Evolutionary conservation across 2,888 invertebrate genomes (phyloP).

Genomic region (Acanthoscelides obtectus): DNA sequence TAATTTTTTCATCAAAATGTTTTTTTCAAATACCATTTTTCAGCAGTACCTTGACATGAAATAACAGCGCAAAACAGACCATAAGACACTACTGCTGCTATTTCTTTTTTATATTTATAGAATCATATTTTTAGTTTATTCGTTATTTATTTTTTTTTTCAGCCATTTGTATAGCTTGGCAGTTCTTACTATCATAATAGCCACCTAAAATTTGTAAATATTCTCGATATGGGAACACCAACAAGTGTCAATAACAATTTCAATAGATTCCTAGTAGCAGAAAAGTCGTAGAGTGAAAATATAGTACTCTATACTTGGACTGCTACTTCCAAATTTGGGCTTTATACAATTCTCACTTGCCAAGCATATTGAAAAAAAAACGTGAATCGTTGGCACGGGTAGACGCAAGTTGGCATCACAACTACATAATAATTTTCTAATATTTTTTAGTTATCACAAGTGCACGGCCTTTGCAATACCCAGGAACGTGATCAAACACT

Average conservation of each 20-base stretch:
- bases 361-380: neutral
- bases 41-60: too few species aligned
- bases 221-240: neutral
- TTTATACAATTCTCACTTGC: neutral
- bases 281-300: neutral
- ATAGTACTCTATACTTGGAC: too few species aligned
- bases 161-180: too few species aligned
- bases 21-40: too few species aligned
- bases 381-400: neutral
- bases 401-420: neutral
- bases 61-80: too few species aligned
- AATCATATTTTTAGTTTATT: too few species aligned
- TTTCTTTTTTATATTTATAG: too few species aligned
- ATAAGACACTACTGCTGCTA: too few species aligned
- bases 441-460: neutral
- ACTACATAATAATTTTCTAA: neutral
- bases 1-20: too few species aligned
- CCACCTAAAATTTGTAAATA: too few species aligned
- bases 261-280: neutral
- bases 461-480: neutral
- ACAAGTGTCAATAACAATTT: neutral
- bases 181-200: too few species aligned
- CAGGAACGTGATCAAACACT: neutral
- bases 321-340: neutral
- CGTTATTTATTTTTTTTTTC: too few species aligned